Base-by-base conservation (phyloP, 2,113 vertebrate species). In the Boulengeromyrus knoepffleri region DNA sequence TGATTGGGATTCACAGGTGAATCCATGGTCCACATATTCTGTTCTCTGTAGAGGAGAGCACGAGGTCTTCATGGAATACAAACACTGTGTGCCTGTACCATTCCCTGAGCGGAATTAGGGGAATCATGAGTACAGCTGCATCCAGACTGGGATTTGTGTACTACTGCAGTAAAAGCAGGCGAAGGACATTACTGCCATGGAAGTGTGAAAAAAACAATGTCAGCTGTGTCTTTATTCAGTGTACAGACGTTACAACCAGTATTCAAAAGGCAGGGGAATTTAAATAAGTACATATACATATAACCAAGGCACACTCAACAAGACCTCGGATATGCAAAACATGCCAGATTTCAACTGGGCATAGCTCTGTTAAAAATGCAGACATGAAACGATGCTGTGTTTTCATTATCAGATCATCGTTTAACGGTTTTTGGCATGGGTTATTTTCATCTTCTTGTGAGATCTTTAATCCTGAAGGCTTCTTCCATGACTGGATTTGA, bases 181-280 rank as follows among this genome's bases (percentile, higher is more conserved):
- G 17, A 42, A 80, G n/a, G 17, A 6, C 74, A 80, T 80, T 39
- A 80, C 36, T 80, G 17, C 39, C 74, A 42, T 5, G 8, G 74
- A 42, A 19, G 31, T 42, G 31, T 80, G 31, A 36, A 39, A 80
- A 56, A 7, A 42, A 42, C 62, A 70, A 31, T 13, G 27, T 31
- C n/a, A 31, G 17, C 91, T 90, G 85, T 91, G 92, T 92, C 77
- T 2, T 53, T 90, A 92, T 93, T 92, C 92, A 85, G 77, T 50
- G 62, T 50, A n/a, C 5, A 90, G 91, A 91, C 42, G 92, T 90
- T 90, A 74, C 62, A 58, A 91, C 87, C 39, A 88, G 86, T 87
- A 89, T 90, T 93, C 66, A 92, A 92, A 93, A 21, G 27, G 21
- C 74, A 21, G 45, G 56, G 36, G 5, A 27, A 87, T 88, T 90